These are phyloP conservation scores for Drosophila meridiana DNA, from an alignment of 2,888 invertebrate species.

Conservation along the genomic window DNA sequence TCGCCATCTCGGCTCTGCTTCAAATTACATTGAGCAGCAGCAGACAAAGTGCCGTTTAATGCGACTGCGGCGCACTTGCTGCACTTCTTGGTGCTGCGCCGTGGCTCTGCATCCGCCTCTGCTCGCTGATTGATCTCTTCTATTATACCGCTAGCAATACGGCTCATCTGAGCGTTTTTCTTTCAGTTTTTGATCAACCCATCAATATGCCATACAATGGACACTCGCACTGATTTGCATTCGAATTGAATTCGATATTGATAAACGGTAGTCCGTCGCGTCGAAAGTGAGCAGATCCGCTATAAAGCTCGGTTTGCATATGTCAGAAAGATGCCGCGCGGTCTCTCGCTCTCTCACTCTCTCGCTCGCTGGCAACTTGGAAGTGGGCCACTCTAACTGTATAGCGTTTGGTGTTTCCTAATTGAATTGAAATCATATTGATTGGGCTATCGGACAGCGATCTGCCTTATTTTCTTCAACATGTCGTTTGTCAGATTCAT, in stretches of 20 bases:
- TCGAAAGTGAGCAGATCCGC: slow-evolving; percentile 77
- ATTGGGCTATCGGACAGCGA: slow-evolving; percentile 41
- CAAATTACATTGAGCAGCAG: slow-evolving; percentile 70
- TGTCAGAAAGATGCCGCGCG: slow-evolving; percentile 50
- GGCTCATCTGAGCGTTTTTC: slow-evolving; percentile 36
- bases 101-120: slow-evolving; percentile 36
- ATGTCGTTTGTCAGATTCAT: slow-evolving; percentile 18
- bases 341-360: background rate
- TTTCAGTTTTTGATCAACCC: slow-evolving; percentile 29
- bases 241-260: slow-evolving; percentile 59
- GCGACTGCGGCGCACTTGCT: slow-evolving; percentile 37
- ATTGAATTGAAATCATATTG: slow-evolving; percentile 59
- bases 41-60: slow-evolving; percentile 70
- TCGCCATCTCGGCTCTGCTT: slow-evolving; percentile 19
- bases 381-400: slow-evolving; percentile 73
- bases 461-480: slow-evolving; percentile 31
- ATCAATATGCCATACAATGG: slow-evolving; percentile 64
- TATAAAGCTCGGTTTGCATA: slow-evolving; percentile 62
- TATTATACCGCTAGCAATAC: slow-evolving; percentile 61
- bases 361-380: slow-evolving; percentile 25
- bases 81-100: slow-evolving; percentile 32
- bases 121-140: slow-evolving; percentile 44
- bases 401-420: slow-evolving; percentile 53
- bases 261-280: slow-evolving; percentile 73
- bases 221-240: slow-evolving; percentile 72